These are phyloP conservation scores for Ophthalmolycus amberensis DNA, from an alignment of 2,113 vertebrate genomes.

Conservation along the genomic window DNA sequence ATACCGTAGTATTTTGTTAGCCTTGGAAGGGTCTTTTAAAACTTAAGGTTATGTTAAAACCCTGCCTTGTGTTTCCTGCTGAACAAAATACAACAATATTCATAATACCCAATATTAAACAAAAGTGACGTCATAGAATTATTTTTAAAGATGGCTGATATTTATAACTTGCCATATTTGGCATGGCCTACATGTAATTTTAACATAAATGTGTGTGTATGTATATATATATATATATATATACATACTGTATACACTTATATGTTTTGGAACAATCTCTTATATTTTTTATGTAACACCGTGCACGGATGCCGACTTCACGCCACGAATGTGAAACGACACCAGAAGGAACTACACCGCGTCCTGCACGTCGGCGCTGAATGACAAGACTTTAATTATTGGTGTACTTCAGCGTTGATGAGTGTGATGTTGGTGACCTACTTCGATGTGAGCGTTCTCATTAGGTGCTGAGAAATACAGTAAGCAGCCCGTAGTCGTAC, in stretches of 20 bases:
- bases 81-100: neutral
- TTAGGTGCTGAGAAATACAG: constrained; percentile 31
- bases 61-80: neutral
- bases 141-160: neutral
- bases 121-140: neutral
- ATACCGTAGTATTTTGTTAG: neutral
- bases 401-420: constrained; percentile 35
- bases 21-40: neutral
- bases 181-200: neutral
- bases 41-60: neutral
- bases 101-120: neutral
- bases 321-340: constrained; percentile 11
- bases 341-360: constrained; percentile 11
- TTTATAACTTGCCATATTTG: neutral
- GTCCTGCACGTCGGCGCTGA: neutral
- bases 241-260: too few species aligned
- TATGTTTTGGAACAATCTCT: too few species aligned
- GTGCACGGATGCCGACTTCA: neutral
- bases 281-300: neutral
- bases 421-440: constrained; percentile 51
- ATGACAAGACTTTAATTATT: constrained; percentile 50
- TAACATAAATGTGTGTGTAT: neutral
- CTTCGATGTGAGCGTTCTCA: constrained; percentile 36
- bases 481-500: constrained; percentile 19
- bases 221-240: neutral